Evolutionary conservation across 2,797 vertebrate species (phyloP), one percentile per base, ranked within the genome.

Genomic region (Phrynocephalus guinanensis): DNA sequence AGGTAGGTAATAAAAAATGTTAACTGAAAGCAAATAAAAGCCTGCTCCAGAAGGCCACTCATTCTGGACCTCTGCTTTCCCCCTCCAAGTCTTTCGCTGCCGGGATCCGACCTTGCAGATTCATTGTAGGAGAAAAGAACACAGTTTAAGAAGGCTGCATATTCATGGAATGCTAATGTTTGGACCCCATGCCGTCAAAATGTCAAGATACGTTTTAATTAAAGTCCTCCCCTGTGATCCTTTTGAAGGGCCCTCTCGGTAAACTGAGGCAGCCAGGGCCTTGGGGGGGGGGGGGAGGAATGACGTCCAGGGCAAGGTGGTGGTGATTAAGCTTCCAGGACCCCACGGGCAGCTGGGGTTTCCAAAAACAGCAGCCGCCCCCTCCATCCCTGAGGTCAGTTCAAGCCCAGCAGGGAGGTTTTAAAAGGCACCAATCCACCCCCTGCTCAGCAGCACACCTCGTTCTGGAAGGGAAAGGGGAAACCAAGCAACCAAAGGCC

Each of bases 161-260:
- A 50, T 79, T 30, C 85, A 72, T 79, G 3, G 85, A 79, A 67
- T 60, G 20, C 72, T 63, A 82, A 81, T 38, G 16, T 22, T 22
- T 18, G 20, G 88, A 30, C 81, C 8, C 26, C 24, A n/a, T 8
- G 33, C 88, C 73, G 56, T 56, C 78, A 76, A 82, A 89, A 85
- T 75, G 88, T 86, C 88, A 84, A 48, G 75, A 73, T 67, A 68
- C 24, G 2, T 76, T 83, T 76, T 84, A 83, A 84, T 84, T 79
- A 60, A 56, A 68, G 81, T 56, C 38, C 26, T 33, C 20, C 1
- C n/a, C 80, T 89, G 56, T 86, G 88, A 79, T 86, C 75, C 71
- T 68, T 87, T 70, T 56, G 76, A 75, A 84, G 56, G 6, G 18
- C 68, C 82, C 38, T 22, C 63, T 80, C 1, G 1, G 22, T 70